Base-by-base conservation (phyloP, 1,140 invertebrate species). In the Apis cerana region DNA sequence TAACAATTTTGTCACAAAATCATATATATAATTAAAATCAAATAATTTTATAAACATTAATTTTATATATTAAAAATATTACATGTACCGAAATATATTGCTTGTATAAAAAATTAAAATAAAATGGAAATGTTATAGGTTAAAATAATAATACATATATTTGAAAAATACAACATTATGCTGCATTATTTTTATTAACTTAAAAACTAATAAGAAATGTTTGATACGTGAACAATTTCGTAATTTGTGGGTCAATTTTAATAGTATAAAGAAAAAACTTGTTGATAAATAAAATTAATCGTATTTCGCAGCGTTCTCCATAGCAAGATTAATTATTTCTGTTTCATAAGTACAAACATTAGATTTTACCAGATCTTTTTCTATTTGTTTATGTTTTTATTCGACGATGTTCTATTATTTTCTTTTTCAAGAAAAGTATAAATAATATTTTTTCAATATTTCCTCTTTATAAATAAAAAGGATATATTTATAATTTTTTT, bases 131-230 rank as follows among this genome's bases (percentile, higher is more conserved):
- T 67, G 15, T 54, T 27, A 61, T 9, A 68, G 75, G 75, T 65
- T 64, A n/a, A 43, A 86, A 86, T 70, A 86, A 86, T 72, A 85
- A 85, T 74, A 62, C 72, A 10, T 43, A 10, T 43, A 19, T 65
- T 77, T 86, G 61, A 71, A 84, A 85, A 82, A 84, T 89, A 80
- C 75, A 89, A 85, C 64, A 65, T 84, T 68, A 83, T 27, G 62
- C 71, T 84, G 82, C 82, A 86, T 78, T 86, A 88, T 67, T 58
- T 90, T 88, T 89, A 88, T 89, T 85, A 90, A 89, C 71, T 85
- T 89, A 82, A 80, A 89, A 84, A 89, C 65, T 84, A 85, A 56
- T 89, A 84, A 89, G 69, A 86, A 89, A 85, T 52, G 59, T 69
- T 83, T 74, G 54, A 74, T 85, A 69, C 61, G 84, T 54, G 58